Percentiles rank a stretch among this genome's conserved stretches.
These are phyloP conservation scores for Montipora capitata DNA, from an alignment of 92 coral and sea anemone genomes.

Conservation along the genomic window DNA sequence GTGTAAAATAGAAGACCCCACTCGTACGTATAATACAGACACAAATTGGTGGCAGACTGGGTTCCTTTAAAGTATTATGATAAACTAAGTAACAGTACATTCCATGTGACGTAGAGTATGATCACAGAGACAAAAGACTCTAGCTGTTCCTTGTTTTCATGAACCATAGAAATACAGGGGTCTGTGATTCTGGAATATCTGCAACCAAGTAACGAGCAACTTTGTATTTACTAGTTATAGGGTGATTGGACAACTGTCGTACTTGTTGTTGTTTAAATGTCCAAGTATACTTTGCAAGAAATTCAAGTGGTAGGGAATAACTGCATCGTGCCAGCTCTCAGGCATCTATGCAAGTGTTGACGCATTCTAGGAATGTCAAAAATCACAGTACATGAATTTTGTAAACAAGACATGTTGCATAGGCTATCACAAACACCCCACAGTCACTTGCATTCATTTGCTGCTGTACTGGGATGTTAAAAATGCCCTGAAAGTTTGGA, in stretches of 20 bases:
- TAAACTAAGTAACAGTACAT: constrained; percentile 5
- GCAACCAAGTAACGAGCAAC: constrained; percentile 19
- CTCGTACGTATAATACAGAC: too few relatives aligned
- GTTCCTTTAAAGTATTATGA: too few relatives aligned
- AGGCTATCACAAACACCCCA: too few relatives aligned
- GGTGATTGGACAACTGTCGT: constrained; percentile 12
- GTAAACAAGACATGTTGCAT: constrained; percentile 70
- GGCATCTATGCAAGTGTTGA: constrained; percentile 49
- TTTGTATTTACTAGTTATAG: constrained; percentile 17
- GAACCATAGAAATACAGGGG: constrained; percentile 17
- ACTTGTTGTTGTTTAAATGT: constrained; percentile 12
- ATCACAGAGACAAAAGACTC: background rate
- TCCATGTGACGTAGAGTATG: background rate
- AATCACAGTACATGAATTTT: constrained; percentile 8
- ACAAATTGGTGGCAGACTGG: too few relatives aligned
- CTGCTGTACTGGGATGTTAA: constrained; percentile 54
- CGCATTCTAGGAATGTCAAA: constrained; percentile 53
- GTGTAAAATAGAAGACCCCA: too few relatives aligned
- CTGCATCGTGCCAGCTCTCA: constrained; percentile 30
- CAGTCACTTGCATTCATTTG: constrained; percentile 53
- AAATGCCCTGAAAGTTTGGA: too few relatives aligned
- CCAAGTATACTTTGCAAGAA: constrained; percentile 8
- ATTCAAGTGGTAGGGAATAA: constrained; percentile 50
- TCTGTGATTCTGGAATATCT: constrained; percentile 19
- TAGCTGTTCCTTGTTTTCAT: constrained; percentile 12